Evolutionary conservation across 37 sponge, comb jelly and placozoan genomes (phyloP).

Genomic region (Beroe ovata): DNA sequence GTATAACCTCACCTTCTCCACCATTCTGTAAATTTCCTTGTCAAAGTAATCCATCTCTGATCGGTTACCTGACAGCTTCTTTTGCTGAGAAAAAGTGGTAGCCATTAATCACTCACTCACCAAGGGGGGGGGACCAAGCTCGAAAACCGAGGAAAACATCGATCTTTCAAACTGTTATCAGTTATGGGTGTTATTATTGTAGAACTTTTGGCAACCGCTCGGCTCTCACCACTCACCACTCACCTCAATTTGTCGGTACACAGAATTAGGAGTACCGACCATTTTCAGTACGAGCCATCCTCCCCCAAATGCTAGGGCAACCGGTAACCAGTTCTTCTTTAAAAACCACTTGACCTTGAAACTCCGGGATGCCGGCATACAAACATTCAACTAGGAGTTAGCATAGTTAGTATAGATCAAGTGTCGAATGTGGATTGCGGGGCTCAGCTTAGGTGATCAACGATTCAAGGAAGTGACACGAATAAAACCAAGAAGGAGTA

Average conservation of each 20-base stretch:
- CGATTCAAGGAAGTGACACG: too few species aligned
- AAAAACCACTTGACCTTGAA: not conserved
- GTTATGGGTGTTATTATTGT: too few species aligned
- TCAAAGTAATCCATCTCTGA: constrained; percentile 34
- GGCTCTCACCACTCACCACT: not conserved
- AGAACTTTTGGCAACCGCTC: too few species aligned
- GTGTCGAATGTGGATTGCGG: too few species aligned
- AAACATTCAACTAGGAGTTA: not conserved
- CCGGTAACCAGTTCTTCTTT: not conserved
- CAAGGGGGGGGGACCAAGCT: too few species aligned
- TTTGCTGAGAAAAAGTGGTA: not conserved
- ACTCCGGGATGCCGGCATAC: not conserved
- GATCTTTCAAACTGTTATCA: too few species aligned
- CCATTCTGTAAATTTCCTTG: constrained; percentile 22
- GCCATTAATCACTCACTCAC: too few species aligned
- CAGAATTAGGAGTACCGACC: not conserved
- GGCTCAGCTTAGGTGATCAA: too few species aligned
- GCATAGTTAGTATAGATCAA: too few species aligned
- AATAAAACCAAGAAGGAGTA: too few species aligned
- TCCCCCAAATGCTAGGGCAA: not conserved
- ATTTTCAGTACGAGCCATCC: not conserved
- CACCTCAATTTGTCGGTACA: constrained; percentile 1
- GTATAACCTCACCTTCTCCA: not conserved
- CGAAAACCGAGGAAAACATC: too few species aligned
- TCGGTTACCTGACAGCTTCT: not conserved